phyloP scores from a whole-genome alignment of 1,140 invertebrate genomes.

The Apolygus lucorum region DNA sequence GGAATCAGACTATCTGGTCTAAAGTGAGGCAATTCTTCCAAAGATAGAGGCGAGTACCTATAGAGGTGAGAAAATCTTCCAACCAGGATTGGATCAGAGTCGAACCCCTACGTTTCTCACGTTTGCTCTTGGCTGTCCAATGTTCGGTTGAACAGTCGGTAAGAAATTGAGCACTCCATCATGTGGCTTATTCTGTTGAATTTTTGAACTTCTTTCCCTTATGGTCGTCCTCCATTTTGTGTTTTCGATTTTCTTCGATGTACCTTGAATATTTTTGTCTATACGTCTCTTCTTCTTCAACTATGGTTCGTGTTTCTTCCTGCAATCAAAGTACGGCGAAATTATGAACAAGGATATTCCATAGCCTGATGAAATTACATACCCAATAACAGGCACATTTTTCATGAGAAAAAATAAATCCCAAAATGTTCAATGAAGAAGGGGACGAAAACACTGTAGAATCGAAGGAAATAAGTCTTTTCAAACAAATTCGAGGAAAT shows the following conservation, averaged over 20 bases:
- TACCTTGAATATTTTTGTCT: slow-evolving; percentile 31
- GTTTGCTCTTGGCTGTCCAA: neutral
- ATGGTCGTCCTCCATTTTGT: slow-evolving; percentile 11
- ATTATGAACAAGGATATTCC: neutral
- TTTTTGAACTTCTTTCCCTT: neutral
- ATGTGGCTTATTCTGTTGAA: neutral
- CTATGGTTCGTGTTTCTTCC: neutral
- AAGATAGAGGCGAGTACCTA: neutral
- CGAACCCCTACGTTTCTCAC: neutral
- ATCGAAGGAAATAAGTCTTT: neutral
- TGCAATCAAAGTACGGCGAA: neutral
- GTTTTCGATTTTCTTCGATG: slow-evolving; percentile 26
- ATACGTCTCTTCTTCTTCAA: slow-evolving; percentile 25
- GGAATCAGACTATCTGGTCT: too few species aligned
- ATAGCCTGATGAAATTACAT: neutral
- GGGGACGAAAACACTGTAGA: neutral
- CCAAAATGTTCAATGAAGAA: neutral
- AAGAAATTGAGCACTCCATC: neutral
- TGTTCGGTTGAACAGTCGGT: neutral
- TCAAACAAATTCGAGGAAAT: neutral
- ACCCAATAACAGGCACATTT: neutral
- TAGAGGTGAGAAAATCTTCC: neutral
- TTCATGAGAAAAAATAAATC: too few species aligned
- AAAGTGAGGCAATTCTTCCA: neutral
- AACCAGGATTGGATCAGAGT: neutral